A percentile compares a stretch with the other conserved stretches of the same genome.
Evolutionary conservation across 2,888 invertebrate species (phyloP).

Genomic region (Zelleria hepariella): DNA sequence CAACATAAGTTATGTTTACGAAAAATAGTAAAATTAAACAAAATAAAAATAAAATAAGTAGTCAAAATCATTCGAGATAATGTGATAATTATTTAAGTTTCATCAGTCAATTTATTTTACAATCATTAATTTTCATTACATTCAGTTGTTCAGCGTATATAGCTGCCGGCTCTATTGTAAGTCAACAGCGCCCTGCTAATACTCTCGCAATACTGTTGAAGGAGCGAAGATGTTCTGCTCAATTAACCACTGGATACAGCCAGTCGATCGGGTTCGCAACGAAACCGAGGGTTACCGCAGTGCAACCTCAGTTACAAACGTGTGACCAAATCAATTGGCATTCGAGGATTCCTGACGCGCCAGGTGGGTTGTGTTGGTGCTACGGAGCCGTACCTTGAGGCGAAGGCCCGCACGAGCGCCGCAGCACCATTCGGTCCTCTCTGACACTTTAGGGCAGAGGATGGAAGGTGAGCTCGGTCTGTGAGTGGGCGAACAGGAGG

Average conservation of each 20-base stretch:
- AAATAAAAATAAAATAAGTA: neutral
- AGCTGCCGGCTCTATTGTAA: neutral
- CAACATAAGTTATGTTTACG: neutral
- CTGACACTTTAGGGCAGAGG: slow-evolving; percentile 57
- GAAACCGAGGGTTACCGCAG: slow-evolving; percentile 21
- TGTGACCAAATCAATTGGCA: slow-evolving; percentile 50
- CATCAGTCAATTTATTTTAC: neutral
- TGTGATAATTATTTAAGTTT: neutral
- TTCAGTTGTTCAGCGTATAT: neutral
- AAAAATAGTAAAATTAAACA: neutral
- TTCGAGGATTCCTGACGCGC: slow-evolving; percentile 62
- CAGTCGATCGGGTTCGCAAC: slow-evolving; percentile 30
- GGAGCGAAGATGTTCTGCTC: slow-evolving; percentile 20
- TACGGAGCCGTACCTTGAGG: slow-evolving; percentile 30
- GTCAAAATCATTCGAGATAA: neutral
- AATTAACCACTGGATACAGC: slow-evolving; percentile 8
- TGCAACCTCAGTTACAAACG: slow-evolving; percentile 43
- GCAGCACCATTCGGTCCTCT: slow-evolving; percentile 47
- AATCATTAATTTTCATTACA: neutral
- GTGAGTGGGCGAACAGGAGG: slow-evolving; percentile 75
- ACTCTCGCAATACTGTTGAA: slow-evolving; percentile 10
- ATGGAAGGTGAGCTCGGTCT: slow-evolving; percentile 76
- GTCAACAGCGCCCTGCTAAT: neutral
- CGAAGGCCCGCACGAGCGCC: slow-evolving; percentile 24
- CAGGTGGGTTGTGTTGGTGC: slow-evolving; percentile 47